Conservation (phyloP, 2,113 vertebrate species). For the Fregetta grallaria region DNA sequence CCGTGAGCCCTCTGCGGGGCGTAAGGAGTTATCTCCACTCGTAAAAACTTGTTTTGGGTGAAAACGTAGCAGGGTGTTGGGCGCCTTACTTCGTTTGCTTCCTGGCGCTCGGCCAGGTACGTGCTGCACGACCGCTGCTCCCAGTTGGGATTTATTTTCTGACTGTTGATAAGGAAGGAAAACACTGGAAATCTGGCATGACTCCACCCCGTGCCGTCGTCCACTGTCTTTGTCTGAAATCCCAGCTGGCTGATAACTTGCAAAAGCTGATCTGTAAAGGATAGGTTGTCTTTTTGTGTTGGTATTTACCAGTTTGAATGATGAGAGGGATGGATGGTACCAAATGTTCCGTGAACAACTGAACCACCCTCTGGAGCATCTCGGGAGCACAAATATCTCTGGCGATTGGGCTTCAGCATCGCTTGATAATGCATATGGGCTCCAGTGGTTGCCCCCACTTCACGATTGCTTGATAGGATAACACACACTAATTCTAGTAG, state of each 20-base stretch:
- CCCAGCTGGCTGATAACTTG: not conserved
- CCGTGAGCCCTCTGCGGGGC: not conserved
- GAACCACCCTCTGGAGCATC: not conserved
- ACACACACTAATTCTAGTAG: not conserved
- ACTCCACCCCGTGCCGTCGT: not conserved
- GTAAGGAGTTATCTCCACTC: fast-evolving
- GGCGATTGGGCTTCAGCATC: not conserved
- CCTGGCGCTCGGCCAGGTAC: not conserved
- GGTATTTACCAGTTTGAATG: not conserved
- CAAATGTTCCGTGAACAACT: not conserved
- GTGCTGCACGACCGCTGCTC: not conserved
- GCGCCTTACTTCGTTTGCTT: not conserved
- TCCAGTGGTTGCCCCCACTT: not conserved
- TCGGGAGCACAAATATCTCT: fast-evolving
- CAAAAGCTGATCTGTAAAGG: not conserved
- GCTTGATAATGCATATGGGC: not conserved
- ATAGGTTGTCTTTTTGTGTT: not conserved
- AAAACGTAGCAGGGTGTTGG: fast-evolving
- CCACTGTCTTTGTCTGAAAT: not conserved
- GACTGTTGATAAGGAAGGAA: not conserved
- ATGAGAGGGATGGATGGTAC: not conserved
- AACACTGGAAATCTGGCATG: not conserved
- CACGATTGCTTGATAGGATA: not conserved
- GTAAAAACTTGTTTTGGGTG: fast-evolving
- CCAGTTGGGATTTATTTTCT: not conserved